phyloP scores from a whole-genome alignment of 1,140 invertebrate species.

The Psilanteris sp. region DNA sequence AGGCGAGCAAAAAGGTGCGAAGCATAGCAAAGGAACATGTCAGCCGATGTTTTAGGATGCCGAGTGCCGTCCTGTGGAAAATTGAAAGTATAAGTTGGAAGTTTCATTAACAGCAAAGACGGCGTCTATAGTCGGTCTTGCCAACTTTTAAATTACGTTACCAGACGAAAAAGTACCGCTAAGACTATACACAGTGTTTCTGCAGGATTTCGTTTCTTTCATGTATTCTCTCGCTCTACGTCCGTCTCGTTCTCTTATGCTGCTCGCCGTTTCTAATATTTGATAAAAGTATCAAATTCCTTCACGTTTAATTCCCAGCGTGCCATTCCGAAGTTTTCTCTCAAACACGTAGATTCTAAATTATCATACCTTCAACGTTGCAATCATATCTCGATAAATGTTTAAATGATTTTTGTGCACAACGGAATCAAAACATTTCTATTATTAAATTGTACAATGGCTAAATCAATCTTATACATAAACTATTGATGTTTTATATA shows the following conservation, averaged over 20 bases:
- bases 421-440: too few relatives aligned
- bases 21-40: conserved; percentile 32
- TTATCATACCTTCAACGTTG: too few relatives aligned
- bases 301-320: too few relatives aligned
- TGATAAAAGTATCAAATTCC: too few relatives aligned
- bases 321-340: too few relatives aligned
- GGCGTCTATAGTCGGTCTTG: conserved; percentile 62
- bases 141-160: conserved; percentile 79
- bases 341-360: too few relatives aligned
- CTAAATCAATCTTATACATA: too few relatives aligned
- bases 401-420: too few relatives aligned
- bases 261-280: too few relatives aligned
- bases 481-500: too few relatives aligned
- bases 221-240: conserved; percentile 28
- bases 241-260: not conserved
- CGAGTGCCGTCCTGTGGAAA: conserved; percentile 64
- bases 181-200: conserved; percentile 49
- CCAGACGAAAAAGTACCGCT: conserved; percentile 67
- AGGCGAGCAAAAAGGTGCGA: conserved; percentile 38
- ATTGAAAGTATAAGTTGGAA: conserved; percentile 75
- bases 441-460: too few relatives aligned
- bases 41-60: conserved; percentile 45
- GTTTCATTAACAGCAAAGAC: conserved; percentile 76
- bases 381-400: too few relatives aligned
- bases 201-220: conserved; percentile 28